phyloP scores from a whole-genome alignment of 2,113 vertebrate genomes.

The Dicentrarchus labrax region DNA sequence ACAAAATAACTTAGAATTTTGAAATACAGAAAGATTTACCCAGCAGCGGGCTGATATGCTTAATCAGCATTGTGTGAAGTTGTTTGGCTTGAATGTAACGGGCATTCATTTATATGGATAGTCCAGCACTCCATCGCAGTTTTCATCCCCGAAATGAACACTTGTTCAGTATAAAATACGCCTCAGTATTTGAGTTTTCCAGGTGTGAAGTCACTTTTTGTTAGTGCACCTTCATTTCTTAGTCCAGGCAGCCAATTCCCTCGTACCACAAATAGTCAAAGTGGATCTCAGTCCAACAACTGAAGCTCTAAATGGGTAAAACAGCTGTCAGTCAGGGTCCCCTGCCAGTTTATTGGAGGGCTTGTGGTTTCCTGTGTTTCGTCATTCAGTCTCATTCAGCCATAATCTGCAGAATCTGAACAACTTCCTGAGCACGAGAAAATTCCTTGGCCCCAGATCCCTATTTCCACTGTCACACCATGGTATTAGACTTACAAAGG shows the following conservation, averaged over 20 bases:
- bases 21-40: no score
- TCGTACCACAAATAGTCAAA: conserved; percentile 56
- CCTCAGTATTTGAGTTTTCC: conserved; percentile 40
- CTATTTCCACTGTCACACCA: conserved; percentile 32
- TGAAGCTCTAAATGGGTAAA: conserved; percentile 71
- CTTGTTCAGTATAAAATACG: background rate
- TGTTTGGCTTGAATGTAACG: no score
- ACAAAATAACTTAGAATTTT: no score
- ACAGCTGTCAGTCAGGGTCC: conserved; percentile 79
- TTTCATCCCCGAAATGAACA: background rate
- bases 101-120: no score
- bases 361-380: conserved; percentile 80
- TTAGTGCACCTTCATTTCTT: conserved; percentile 47
- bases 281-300: conserved; percentile 62
- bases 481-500: conserved; percentile 19
- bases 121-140: background rate
- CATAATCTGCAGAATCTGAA: conserved; percentile 75
- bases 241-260: conserved; percentile 26
- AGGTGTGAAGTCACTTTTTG: conserved; percentile 69
- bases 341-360: conserved; percentile 78
- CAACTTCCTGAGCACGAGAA: conserved; percentile 70
- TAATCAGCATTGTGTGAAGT: no score
- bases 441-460: conserved; percentile 56
- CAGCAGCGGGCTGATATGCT: no score
- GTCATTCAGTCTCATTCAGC: conserved; percentile 71